Conservation (phyloP, 2,797 vertebrate genomes). For the Numenius phaeopus region DNA sequence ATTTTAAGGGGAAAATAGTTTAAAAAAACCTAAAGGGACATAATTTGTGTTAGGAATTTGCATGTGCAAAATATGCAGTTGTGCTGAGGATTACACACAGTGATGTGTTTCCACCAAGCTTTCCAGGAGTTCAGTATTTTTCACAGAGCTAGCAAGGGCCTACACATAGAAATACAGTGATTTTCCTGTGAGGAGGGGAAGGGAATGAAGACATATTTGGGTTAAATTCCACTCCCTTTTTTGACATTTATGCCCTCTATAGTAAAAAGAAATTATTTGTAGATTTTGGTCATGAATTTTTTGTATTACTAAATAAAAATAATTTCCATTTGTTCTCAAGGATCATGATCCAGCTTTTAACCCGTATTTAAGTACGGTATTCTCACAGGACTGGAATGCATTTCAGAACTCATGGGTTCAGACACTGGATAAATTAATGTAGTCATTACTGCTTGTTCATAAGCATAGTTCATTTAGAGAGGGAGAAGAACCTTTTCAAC, state of each 20-base stretch:
- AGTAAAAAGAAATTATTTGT: background rate
- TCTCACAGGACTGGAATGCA: background rate
- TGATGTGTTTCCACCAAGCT: background rate
- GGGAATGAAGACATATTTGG: background rate
- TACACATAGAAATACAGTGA: background rate
- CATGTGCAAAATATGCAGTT: background rate
- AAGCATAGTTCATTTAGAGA: background rate
- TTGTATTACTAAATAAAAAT: slow-evolving; percentile 18
- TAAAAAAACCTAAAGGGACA: background rate
- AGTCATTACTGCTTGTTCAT: background rate
- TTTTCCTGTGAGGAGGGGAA: background rate
- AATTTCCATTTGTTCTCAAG: slow-evolving; percentile 41
- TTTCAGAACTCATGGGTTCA: background rate
- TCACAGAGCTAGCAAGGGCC: background rate
- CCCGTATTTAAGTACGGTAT: background rate
- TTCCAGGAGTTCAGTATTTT: background rate
- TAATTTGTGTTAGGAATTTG: background rate
- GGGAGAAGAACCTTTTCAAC: background rate
- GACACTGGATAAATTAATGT: background rate
- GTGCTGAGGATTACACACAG: background rate
- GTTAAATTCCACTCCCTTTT: background rate
- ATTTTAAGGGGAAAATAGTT: background rate
- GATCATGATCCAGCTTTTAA: slow-evolving; percentile 16
- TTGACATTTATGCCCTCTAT: background rate
- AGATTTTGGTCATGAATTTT: background rate